phyloP scores from a whole-genome alignment of 1,140 invertebrate genomes.

The Trichonephila clavipes region DNA sequence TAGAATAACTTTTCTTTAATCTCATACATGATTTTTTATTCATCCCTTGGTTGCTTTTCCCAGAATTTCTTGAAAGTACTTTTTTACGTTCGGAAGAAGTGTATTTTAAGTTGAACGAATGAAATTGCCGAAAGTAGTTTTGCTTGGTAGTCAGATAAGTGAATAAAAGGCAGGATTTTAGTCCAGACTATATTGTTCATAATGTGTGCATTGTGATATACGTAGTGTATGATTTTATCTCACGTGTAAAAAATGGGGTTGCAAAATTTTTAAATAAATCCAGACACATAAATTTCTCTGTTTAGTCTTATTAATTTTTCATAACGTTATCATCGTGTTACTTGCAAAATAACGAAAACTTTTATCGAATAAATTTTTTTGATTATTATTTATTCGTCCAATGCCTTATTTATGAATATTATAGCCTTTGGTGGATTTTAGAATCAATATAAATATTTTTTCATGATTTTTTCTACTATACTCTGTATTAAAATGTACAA shows the following conservation, averaged over 20 bases:
- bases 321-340: too few relatives aligned
- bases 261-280: background rate
- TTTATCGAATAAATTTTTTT: too few relatives aligned
- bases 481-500: too few relatives aligned
- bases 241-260: background rate
- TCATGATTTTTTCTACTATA: too few relatives aligned
- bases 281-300: too few relatives aligned
- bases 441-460: too few relatives aligned
- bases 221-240: background rate
- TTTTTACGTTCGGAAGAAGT: background rate
- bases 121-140: conserved; percentile 1
- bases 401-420: too few relatives aligned
- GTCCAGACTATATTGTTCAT: background rate
- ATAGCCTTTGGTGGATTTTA: too few relatives aligned
- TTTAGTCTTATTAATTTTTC: too few relatives aligned
- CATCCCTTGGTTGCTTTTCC: conserved; percentile 9
- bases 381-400: too few relatives aligned
- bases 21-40: conserved; percentile 49
- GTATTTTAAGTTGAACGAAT: background rate
- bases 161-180: background rate
- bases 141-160: background rate
- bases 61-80: conserved; percentile 20
- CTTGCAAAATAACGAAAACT: too few relatives aligned
- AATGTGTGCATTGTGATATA: background rate
- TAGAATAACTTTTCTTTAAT: conserved; percentile 68